Percentiles rank a stretch among this genome's conserved stretches.
These are phyloP conservation scores for Anolis sagrei DNA, from an alignment of 2,113 vertebrate species.

Conservation along the genomic window DNA sequence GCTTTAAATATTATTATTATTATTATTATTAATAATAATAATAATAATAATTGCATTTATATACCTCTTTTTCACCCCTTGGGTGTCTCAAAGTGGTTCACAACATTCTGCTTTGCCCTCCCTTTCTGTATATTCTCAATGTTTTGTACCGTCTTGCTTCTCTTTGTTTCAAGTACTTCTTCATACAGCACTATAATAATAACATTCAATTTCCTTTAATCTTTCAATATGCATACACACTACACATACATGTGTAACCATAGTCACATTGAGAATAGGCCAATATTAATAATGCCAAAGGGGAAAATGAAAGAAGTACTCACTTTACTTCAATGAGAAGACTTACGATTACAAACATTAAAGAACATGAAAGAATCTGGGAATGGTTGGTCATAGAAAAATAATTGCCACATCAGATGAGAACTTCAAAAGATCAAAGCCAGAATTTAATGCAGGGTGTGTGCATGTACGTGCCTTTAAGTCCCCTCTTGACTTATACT, in stretches of 20 bases:
- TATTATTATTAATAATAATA: too few species aligned
- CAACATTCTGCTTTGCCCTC: neutral
- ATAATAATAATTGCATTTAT: too few species aligned
- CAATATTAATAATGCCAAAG: neutral
- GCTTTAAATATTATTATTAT: too few species aligned
- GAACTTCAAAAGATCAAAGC: neutral
- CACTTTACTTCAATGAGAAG: neutral
- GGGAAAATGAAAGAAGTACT: neutral
- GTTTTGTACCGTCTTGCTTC: neutral
- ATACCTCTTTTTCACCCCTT: too few species aligned
- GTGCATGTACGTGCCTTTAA: too few species aligned
- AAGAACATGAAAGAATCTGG: neutral
- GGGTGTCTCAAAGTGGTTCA: too few species aligned
- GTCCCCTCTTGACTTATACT: too few species aligned
- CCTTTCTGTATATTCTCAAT: neutral
- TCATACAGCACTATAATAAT: neutral
- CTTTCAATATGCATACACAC: neutral
- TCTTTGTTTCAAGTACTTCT: neutral
- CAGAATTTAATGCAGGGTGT: neutral
- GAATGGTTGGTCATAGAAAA: neutral
- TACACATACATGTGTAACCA: neutral
- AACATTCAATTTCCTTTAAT: neutral
- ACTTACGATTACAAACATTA: neutral
- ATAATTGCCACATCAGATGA: neutral
- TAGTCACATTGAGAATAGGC: neutral